Conservation (phyloP, 2,113 vertebrate species). For the Peromyscus californicus region DNA sequence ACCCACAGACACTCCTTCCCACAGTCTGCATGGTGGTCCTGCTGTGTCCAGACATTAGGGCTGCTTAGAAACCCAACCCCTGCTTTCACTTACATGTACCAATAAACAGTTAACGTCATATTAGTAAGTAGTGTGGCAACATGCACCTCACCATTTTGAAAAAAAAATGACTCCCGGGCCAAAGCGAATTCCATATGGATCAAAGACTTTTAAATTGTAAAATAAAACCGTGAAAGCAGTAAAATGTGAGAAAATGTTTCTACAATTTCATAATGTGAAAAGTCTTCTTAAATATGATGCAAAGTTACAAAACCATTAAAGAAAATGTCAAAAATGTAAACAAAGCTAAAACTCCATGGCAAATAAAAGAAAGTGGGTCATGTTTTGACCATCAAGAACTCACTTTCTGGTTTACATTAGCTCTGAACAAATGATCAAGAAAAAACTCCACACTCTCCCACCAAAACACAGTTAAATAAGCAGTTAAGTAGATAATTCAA, state of each 20-base stretch:
- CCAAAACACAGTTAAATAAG: neutral
- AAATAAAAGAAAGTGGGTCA: conserved; percentile 17
- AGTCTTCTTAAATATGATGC: conserved; percentile 52
- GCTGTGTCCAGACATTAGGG: neutral
- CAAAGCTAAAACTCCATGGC: conserved; percentile 50
- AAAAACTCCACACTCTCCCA: neutral
- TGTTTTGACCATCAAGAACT: conserved; percentile 4
- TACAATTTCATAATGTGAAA: conserved; percentile 71
- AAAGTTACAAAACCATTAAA: conserved; percentile 54
- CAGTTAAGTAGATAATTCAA: neutral
- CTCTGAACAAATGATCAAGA: neutral
- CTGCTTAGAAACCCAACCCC: too few relatives aligned
- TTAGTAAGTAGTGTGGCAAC: conserved; percentile 63
- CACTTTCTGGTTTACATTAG: conserved; percentile 19
- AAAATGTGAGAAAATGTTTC: conserved; percentile 71
- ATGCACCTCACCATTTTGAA: conserved; percentile 70
- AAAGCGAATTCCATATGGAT: conserved; percentile 78
- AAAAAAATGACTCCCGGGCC: conserved; percentile 66
- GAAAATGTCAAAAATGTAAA: conserved; percentile 57
- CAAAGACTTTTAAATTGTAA: conserved; percentile 75
- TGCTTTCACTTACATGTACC: conserved; percentile 18
- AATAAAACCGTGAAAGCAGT: conserved; percentile 70
- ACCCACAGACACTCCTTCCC: neutral
- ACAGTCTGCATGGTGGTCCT: neutral
- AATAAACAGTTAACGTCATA: conserved; percentile 62